Evolutionary conservation across 2,888 invertebrate genomes (phyloP).

Genomic region (Anthophora plumipes): DNA sequence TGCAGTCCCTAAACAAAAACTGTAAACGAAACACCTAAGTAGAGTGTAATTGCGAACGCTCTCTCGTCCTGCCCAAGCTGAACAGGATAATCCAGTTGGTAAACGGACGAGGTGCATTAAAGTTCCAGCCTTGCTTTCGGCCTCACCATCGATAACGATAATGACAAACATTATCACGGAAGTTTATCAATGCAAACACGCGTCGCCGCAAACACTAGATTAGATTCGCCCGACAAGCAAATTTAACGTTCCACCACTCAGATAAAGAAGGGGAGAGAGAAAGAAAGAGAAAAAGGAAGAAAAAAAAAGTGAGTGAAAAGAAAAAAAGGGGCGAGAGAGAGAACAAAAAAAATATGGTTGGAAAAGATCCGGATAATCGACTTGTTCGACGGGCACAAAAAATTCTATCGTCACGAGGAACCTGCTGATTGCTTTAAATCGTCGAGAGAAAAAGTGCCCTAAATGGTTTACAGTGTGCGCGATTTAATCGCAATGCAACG

Average conservation of each 20-base stretch:
- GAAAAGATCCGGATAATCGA: constrained; percentile 15
- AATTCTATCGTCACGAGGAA: constrained; percentile 31
- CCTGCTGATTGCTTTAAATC: constrained; percentile 42
- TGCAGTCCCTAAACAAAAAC: not conserved
- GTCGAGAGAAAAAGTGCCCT: constrained; percentile 9
- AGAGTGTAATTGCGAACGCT: constrained; percentile 28
- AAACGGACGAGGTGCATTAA: constrained; percentile 59
- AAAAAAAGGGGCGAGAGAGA: not conserved
- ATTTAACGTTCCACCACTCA: constrained; percentile 8
- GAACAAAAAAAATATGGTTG: not conserved
- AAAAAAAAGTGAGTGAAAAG: too few relatives aligned
- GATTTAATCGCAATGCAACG: constrained; percentile 47
- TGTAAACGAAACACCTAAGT: constrained; percentile 8
- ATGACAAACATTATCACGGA: constrained; percentile 46
- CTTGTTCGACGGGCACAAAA: constrained; percentile 2
- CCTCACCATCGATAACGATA: constrained; percentile 53
- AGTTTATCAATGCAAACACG: constrained; percentile 64
- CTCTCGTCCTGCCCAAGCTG: constrained; percentile 3
- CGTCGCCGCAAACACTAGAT: constrained; percentile 58
- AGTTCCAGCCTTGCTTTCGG: constrained; percentile 42
- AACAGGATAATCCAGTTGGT: constrained; percentile 50
- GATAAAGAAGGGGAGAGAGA: not conserved
- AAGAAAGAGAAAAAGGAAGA: not conserved
- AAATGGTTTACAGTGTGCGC: constrained; percentile 35
- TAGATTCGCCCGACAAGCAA: constrained; percentile 45